Evolutionary conservation across 2,888 invertebrate genomes (phyloP).

Genomic region (Dichetophora obliterata): DNA sequence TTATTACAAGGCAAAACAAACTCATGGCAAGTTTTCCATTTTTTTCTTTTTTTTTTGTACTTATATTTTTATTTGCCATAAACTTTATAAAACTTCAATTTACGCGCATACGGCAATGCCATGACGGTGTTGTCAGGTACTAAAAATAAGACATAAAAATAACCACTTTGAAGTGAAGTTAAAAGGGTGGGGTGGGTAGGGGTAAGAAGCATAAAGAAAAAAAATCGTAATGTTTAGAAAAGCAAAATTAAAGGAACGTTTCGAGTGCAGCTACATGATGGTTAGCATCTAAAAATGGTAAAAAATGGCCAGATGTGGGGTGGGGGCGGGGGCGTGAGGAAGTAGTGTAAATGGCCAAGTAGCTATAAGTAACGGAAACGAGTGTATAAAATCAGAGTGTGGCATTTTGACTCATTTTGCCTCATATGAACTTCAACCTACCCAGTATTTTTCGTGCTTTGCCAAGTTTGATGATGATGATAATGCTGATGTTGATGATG

Average conservation of each 20-base stretch:
- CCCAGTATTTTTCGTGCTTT: neutral
- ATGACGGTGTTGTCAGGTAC: neutral
- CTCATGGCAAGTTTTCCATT: neutral
- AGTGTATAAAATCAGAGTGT: too few relatives aligned
- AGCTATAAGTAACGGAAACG: too few relatives aligned
- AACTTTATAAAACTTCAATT: neutral
- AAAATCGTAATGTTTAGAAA: slow-evolving; percentile 26
- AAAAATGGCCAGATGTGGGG: neutral
- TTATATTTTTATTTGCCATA: neutral
- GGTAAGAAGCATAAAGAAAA: neutral
- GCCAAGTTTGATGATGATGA: neutral
- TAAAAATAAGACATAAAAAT: neutral
- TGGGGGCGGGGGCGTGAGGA: too few relatives aligned
- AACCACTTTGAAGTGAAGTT: neutral
- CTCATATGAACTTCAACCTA: neutral
- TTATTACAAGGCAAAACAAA: neutral
- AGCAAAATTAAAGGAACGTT: slow-evolving; percentile 12
- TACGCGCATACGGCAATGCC: neutral
- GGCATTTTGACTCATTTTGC: slow-evolving; percentile 1
- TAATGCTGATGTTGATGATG: neutral
- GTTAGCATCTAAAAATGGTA: too few relatives aligned
- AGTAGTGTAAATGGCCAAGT: neutral
- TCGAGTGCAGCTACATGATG: neutral
- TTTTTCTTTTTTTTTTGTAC: too few relatives aligned
- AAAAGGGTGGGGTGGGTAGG: neutral